Conservation (phyloP, 1,140 invertebrate genomes). For the Leptinotarsa undecemlineata region DNA sequence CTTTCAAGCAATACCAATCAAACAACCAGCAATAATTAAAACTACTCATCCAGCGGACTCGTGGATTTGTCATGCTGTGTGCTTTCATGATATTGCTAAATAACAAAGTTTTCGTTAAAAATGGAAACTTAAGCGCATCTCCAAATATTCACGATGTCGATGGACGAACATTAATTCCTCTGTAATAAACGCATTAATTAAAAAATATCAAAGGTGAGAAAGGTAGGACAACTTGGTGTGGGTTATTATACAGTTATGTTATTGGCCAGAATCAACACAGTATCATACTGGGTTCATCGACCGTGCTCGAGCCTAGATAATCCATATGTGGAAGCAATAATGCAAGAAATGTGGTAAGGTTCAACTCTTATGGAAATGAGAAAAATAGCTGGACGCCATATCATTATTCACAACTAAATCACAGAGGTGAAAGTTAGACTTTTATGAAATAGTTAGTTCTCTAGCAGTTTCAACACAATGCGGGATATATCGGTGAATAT, state of each 20-base stretch:
- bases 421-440: too few species aligned
- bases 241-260: slow-evolving; percentile 3
- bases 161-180: background rate
- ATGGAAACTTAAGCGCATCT: background rate
- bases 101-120: background rate
- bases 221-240: background rate
- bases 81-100: background rate
- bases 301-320: background rate
- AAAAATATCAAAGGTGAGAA: background rate
- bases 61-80: too few species aligned
- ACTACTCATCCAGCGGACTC: too few species aligned
- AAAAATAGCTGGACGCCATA: too few species aligned
- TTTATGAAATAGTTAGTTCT: too few species aligned
- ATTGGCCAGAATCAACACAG: slow-evolving; percentile 5
- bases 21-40: too few species aligned
- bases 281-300: background rate
- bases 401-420: too few species aligned
- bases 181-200: background rate
- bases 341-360: background rate
- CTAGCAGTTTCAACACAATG: too few species aligned
- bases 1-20: too few species aligned
- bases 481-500: too few species aligned
- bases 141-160: background rate
- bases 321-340: slow-evolving; percentile 1
- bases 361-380: background rate